Conservation (phyloP, 2,888 invertebrate genomes). For the Celastrina argiolus region DNA sequence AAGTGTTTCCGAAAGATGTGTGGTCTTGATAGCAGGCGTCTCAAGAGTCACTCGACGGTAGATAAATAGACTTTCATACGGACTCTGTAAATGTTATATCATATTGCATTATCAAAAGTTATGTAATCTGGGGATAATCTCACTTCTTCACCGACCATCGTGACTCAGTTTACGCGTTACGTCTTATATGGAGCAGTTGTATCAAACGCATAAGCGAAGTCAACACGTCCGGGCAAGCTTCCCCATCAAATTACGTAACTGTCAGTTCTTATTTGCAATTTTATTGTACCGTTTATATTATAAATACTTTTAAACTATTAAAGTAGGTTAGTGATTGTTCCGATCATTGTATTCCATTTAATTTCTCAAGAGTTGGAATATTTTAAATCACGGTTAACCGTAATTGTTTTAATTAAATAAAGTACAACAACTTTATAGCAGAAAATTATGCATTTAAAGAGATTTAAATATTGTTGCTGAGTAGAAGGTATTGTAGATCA, state of each 20-base stretch:
- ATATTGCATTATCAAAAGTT: conserved; percentile 2
- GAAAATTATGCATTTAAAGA: not conserved
- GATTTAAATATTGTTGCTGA: too few species aligned
- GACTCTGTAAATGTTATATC: conserved; percentile 12
- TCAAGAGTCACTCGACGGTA: conserved; percentile 20
- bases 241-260: not conserved
- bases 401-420: not conserved
- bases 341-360: not conserved
- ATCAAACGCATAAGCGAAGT: not conserved
- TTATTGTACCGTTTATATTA: not conserved
- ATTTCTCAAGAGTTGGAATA: not conserved
- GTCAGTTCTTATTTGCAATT: not conserved
- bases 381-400: not conserved
- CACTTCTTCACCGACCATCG: not conserved
- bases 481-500: too few species aligned
- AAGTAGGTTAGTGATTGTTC: not conserved
- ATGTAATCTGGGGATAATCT: conserved; percentile 4
- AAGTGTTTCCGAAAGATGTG: conserved; percentile 14
- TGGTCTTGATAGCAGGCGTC: conserved; percentile 26
- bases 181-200: not conserved
- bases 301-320: not conserved
- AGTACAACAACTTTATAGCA: not conserved
- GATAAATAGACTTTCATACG: conserved; percentile 7
- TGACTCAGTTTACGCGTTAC: not conserved
- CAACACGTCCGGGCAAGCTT: not conserved